phyloP scores from a whole-genome alignment of 1,140 invertebrate species.

The Linepithema humile region DNA sequence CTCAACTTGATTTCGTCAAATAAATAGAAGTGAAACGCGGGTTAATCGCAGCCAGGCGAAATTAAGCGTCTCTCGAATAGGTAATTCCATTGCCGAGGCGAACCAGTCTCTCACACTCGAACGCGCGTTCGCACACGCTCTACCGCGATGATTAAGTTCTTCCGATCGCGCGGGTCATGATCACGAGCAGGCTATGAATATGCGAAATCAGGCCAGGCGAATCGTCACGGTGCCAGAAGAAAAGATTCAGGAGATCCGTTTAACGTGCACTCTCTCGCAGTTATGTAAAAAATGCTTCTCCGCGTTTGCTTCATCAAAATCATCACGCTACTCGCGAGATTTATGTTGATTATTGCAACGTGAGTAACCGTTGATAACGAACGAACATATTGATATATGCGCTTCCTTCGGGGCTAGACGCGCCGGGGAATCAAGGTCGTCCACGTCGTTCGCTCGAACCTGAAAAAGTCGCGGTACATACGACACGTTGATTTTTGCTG shows the following conservation, averaged over 20 bases:
- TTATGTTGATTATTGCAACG: conserved; percentile 36
- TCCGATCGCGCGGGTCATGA: conserved; percentile 67
- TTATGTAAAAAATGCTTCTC: conserved; percentile 16
- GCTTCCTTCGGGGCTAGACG: conserved; percentile 13
- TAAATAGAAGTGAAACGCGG: conserved; percentile 56
- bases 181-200: conserved; percentile 61
- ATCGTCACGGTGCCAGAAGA: conserved; percentile 49
- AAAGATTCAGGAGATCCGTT: conserved; percentile 10
- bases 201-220: conserved; percentile 65
- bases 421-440: conserved; percentile 39
- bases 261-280: background rate
- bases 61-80: conserved; percentile 53
- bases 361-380: conserved; percentile 39
- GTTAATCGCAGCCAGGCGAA: conserved; percentile 56
- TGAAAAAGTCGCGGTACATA: conserved; percentile 32
- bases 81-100: conserved; percentile 42
- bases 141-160: conserved; percentile 68
- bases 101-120: conserved; percentile 50
- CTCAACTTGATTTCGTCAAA: conserved; percentile 30
- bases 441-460: conserved; percentile 25
- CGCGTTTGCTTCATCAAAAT: conserved; percentile 18
- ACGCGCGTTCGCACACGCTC: conserved; percentile 46
- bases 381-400: conserved; percentile 11
- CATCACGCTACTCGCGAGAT: conserved; percentile 35
- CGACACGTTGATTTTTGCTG: conserved; percentile 60